These are phyloP conservation scores for Pachydiplax longipennis DNA, from an alignment of 2,888 invertebrate genomes.

Conservation along the genomic window DNA sequence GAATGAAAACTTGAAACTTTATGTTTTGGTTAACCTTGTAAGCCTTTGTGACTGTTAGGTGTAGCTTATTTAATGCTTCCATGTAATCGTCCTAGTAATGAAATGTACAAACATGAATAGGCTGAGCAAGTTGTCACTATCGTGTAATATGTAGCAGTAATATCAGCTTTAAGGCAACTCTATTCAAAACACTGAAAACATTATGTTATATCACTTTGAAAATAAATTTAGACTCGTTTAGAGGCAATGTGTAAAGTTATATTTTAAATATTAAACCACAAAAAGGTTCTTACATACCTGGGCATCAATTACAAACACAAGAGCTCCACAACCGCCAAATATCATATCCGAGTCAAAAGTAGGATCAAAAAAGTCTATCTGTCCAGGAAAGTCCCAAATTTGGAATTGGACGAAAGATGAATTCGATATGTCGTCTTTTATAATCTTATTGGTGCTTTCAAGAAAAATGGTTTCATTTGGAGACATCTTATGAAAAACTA, in stretches of 20 bases:
- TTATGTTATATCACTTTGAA: no score
- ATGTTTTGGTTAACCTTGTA: conserved; percentile 95
- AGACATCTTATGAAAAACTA: conserved; percentile 99
- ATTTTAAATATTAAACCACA: neutral
- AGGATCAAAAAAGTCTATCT: conserved; percentile 97
- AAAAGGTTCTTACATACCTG: conserved; percentile 65
- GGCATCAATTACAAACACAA: conserved; percentile 99
- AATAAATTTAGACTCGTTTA: neutral
- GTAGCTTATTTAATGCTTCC: conserved; percentile 92
- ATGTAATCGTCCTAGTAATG: conserved; percentile 88
- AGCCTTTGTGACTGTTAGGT: conserved; percentile 92
- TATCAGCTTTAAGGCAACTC: no score
- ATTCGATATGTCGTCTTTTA: conserved; percentile 97
- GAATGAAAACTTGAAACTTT: conserved; percentile 98
- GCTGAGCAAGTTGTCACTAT: conserved; percentile 24
- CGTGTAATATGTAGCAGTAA: neutral
- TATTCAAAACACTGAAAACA: no score
- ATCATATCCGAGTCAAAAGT: conserved; percentile 95
- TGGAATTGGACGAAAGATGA: conserved; percentile 98
- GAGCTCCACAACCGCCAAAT: conserved; percentile 95
- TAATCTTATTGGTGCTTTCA: conserved; percentile 98
- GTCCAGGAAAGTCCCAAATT: conserved; percentile 99
- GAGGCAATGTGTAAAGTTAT: neutral
- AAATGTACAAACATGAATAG: conserved; percentile 53
- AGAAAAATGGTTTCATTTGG: conserved; percentile 98